phyloP scores from a whole-genome alignment of 2,797 vertebrate genomes.

The Microcaecilia unicolor region DNA sequence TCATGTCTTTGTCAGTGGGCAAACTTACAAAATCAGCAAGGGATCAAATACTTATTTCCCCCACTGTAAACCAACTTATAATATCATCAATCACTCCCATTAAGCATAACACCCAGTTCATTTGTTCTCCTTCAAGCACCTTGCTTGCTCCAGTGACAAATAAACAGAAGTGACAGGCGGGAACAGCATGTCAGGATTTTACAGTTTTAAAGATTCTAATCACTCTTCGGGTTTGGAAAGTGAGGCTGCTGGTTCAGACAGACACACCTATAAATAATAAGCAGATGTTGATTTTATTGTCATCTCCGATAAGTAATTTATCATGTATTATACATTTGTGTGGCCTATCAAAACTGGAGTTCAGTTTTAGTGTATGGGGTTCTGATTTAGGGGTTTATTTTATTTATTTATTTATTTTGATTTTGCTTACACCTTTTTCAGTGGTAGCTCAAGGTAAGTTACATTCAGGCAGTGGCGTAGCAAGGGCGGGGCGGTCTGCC shows the following conservation, averaged over 20 bases:
- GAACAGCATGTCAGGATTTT: slow-evolving; percentile 1
- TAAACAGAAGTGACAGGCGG: neutral
- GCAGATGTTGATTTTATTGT: neutral
- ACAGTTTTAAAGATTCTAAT: neutral
- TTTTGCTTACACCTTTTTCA: no score
- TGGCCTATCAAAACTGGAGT: neutral
- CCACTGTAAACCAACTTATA: slow-evolving; percentile 31
- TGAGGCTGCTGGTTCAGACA: neutral
- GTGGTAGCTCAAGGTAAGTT: no score
- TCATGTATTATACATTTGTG: neutral
- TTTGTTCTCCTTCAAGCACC: slow-evolving; percentile 3
- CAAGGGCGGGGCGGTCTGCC: no score
- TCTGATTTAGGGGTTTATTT: no score
- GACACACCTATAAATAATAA: neutral
- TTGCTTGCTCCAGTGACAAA: no score
- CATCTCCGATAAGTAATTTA: neutral
- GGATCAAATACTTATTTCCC: no score
- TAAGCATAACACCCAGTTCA: slow-evolving; percentile 57
- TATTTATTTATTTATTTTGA: no score
- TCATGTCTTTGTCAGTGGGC: no score
- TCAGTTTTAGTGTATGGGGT: neutral
- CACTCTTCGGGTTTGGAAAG: neutral
- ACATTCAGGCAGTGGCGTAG: no score
- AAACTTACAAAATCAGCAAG: no score
- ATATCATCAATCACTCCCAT: slow-evolving; percentile 56